Evolutionary conservation across 2,888 invertebrate genomes (phyloP), one percentile per base, ranked within the genome.

Genomic region (Furcula furcula): DNA sequence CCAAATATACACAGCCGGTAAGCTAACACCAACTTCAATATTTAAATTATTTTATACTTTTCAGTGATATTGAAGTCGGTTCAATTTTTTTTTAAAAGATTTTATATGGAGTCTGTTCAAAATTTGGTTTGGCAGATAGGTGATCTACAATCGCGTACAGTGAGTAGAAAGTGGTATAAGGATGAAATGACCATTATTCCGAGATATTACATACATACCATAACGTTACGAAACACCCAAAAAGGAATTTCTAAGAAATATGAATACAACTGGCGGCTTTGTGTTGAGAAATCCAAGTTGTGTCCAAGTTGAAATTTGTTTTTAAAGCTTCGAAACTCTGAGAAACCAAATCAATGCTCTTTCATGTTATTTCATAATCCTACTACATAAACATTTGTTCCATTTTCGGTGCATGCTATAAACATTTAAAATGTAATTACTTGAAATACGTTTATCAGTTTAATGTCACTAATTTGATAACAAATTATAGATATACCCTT

Each of bases 291-390:
- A 69, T 67, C 68, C 49, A 49, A 74, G 69, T 75, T 74, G 55
- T 46, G 56, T 36, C 43, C 36, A 58, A 69, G 56, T 73, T 60
- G 46, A 62, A 69, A 66, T 66, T 66, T 61, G 70, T 75, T 81
- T 73, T 54, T 71, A 73, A 68, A 79, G 77, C 65, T 80, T 76
- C 75, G 46, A 32, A 81, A 80, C 68, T 76, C 76, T 46, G 48
- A 46, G 70, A 73, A 78, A 68, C 75, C 76, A 63, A 65, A 62
- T 60, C 52, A 62, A 57, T 55, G 65, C 66, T 58, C 58, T 67
- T 73, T 73, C 61, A 65, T 64, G 41, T 55, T 36, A 44, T 66
- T 65, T 63, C 54, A 52, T 55, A 63, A 72, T 66, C 64, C 63
- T 60, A 65, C 65, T 60, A 54, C 44, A 23, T 7, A 25, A 7